Evolutionary conservation across 2,113 vertebrate genomes (phyloP).

Genomic region (Istiophorus platypterus): DNA sequence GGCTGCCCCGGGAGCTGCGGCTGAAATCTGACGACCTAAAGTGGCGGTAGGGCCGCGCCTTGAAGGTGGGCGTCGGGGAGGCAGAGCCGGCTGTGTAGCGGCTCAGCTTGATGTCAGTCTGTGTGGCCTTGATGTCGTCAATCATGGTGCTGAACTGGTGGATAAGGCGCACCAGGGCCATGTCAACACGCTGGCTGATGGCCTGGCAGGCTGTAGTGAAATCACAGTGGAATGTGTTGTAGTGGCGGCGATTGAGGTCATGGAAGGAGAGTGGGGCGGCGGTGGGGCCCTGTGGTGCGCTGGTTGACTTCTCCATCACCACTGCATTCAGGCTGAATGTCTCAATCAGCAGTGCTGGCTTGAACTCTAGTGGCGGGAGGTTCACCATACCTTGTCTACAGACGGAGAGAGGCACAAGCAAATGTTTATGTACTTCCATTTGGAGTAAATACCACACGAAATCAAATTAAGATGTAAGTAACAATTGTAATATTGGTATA

Average conservation of each 20-base stretch:
- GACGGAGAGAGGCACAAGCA: not conserved
- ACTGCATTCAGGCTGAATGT: slow-evolving; percentile 97
- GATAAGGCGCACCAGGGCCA: slow-evolving; percentile 97
- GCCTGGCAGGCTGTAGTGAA: slow-evolving; percentile 97
- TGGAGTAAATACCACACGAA: accelerated
- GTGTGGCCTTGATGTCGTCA: slow-evolving; percentile 97
- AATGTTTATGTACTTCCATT: not conserved
- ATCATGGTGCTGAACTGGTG: slow-evolving; percentile 99
- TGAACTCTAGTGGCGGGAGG: slow-evolving; percentile 94
- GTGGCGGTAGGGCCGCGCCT: slow-evolving; percentile 92
- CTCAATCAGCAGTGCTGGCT: slow-evolving; percentile 96
- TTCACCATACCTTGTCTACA: slow-evolving; percentile 92
- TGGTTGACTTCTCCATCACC: slow-evolving; percentile 94
- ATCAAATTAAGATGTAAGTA: not conserved
- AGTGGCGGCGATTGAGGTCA: slow-evolving; percentile 94
- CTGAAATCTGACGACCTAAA: slow-evolving; percentile 97
- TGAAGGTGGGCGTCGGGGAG: slow-evolving; percentile 96
- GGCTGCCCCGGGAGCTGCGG: slow-evolving; percentile 94
- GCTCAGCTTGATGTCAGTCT: slow-evolving; percentile 98
- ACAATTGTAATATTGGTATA: not conserved
- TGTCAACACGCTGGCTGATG: slow-evolving; percentile 98
- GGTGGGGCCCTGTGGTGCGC: slow-evolving; percentile 87
- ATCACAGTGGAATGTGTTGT: slow-evolving; percentile 96
- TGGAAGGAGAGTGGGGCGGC: slow-evolving; percentile 91
- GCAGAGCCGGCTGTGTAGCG: slow-evolving; percentile 97